These are phyloP conservation scores for Axinella damicornis DNA, from an alignment of 37 sponge, comb jelly and placozoan species.

Conservation along the genomic window DNA sequence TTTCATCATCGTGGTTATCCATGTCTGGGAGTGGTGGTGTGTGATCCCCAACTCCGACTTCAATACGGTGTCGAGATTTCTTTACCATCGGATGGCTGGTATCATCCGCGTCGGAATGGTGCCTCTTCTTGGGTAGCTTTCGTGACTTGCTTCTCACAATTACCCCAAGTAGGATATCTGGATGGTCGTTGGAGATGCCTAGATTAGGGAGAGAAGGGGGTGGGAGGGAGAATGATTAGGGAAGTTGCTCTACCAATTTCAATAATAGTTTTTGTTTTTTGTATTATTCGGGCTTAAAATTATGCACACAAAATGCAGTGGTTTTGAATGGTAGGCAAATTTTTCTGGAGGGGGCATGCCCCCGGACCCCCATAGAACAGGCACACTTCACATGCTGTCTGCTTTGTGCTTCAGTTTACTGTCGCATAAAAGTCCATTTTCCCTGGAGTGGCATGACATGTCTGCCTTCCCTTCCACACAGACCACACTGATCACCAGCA, in stretches of 20 bases:
- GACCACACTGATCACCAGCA: too few species aligned
- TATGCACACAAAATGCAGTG: too few species aligned
- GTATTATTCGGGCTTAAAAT: too few species aligned
- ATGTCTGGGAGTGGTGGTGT: slow-evolving; percentile 34
- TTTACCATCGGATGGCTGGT: neutral
- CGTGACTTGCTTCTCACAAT: slow-evolving; percentile 47
- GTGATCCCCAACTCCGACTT: slow-evolving; percentile 34
- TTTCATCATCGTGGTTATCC: neutral
- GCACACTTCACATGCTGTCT: too few species aligned
- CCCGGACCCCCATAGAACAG: too few species aligned
- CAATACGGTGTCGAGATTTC: slow-evolving; percentile 6
- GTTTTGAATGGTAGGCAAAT: too few species aligned
- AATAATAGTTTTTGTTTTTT: too few species aligned
- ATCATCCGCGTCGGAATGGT: slow-evolving; percentile 4
- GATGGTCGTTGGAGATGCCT: slow-evolving; percentile 50
- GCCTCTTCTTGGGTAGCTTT: slow-evolving; percentile 15
- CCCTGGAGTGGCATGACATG: too few species aligned
- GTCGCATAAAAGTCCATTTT: too few species aligned
- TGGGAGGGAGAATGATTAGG: neutral
- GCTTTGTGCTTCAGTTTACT: too few species aligned
- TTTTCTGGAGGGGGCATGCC: too few species aligned
- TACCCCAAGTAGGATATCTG: slow-evolving; percentile 56
- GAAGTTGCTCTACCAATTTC: neutral
- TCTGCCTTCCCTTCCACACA: too few species aligned
- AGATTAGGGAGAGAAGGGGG: neutral